Base-by-base conservation (phyloP, 1,140 invertebrate genomes). In the Procambarus virginalis region DNA sequence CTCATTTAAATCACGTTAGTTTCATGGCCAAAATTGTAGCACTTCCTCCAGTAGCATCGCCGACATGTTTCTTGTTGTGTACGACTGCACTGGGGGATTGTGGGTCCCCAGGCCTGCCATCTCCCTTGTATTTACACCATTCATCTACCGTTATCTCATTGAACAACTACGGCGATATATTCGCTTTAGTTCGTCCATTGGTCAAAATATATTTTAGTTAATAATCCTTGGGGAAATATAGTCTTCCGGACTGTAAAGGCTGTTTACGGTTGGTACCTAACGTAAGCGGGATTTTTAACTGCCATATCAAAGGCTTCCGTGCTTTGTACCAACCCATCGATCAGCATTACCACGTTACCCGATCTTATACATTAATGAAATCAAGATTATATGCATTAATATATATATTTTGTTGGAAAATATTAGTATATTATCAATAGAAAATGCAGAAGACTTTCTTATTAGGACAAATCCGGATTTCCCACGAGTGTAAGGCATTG, bases 11-110 rank as follows among this genome's bases (percentile, higher is more conserved):
- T 58, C 60, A 76, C n/a, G 51, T 60, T 12, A 64, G 73, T 55
- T 84, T 51, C 80, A 89, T 85, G 70, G 80, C 70, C 68, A 85
- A 78, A 89, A 89, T 76, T 49, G 22, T 49, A 76, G 73, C 45
- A 81, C 73, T 48, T 89, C 78, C 14, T 75, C 12, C n/a, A 46
- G 51, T 73, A 58, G 73, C 77, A 77, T 17, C 64, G 64, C 90
- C 90, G 90, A 91, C 90, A 91, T 91, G 90, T 91, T 88, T 87
- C 90, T 91, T 91, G 90, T 91, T 91, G 90, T 91, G n/a, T 22
- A 34, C 87, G 85, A 88, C 48, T 70, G 64, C 73, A 49, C 76
- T 70, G 80, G 60, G 86, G 87, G 64, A 91, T 88, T 91, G 85
- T 77, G 70, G 70, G 86, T 78, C 45, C 34, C 48, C 75, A 87